A percentile compares a stretch with the other conserved stretches of the same genome.
phyloP scores from a whole-genome alignment of 2,797 vertebrate genomes.

The Fistularia commersonii region DNA sequence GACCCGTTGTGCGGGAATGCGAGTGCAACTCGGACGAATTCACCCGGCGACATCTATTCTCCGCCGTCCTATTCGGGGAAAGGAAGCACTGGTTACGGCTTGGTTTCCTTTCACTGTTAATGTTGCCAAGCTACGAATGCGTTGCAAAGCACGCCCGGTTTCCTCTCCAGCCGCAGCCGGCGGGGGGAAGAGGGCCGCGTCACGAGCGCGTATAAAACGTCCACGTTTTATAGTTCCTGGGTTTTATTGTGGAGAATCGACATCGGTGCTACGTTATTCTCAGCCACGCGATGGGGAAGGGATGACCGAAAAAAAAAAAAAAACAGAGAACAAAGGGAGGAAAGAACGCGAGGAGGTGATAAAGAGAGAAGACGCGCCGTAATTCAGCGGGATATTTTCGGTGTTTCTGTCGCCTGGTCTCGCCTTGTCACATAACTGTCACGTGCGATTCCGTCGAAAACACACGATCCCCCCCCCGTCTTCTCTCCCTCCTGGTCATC shows the following conservation, averaged over 20 bases:
- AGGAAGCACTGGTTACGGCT: constrained; percentile 29
- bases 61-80: background rate
- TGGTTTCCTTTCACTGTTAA: constrained; percentile 39
- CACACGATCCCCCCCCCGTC: constrained; percentile 11
- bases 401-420: constrained; percentile 1
- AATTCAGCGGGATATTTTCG: no score
- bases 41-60: background rate
- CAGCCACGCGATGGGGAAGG: no score
- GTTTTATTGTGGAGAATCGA: no score
- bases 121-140: constrained; percentile 37
- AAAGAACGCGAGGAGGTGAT: constrained; percentile 44
- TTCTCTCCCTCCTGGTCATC: constrained; percentile 21
- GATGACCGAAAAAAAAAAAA: no score
- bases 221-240: no score
- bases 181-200: no score
- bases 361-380: constrained; percentile 16
- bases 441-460: no score
- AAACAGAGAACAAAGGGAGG: no score
- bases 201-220: no score
- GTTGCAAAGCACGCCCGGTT: constrained; percentile 25
- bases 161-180: constrained; percentile 19
- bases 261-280: no score
- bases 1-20: background rate
- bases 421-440: background rate
- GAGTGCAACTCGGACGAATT: background rate